These are phyloP conservation scores for Onthophagus sagittarius DNA, from an alignment of 2,888 invertebrate genomes.

Conservation along the genomic window DNA sequence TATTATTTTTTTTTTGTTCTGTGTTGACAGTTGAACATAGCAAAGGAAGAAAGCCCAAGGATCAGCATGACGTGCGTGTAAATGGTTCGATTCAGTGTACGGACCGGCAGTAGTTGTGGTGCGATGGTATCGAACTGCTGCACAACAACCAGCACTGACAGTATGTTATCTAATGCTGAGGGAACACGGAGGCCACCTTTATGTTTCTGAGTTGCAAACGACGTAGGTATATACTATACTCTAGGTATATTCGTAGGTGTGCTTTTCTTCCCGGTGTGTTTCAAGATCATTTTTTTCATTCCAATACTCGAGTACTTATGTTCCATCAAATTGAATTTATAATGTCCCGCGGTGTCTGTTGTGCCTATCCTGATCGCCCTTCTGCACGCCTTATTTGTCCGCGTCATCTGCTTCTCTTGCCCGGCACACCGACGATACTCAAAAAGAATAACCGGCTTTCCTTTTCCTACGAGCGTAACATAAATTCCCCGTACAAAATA, in stretches of 20 bases:
- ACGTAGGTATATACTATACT: conserved; percentile 39
- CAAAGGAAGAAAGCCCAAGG: conserved; percentile 8
- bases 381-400: not conserved
- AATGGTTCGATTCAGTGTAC: not conserved
- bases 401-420: not conserved
- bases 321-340: not conserved
- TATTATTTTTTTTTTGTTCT: conserved; percentile 1
- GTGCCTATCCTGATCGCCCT: not conserved
- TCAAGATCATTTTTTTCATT: not conserved
- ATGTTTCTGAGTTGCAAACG: conserved; percentile 44
- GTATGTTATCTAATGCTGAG: conserved; percentile 40
- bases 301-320: not conserved
- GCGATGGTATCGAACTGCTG: conserved; percentile 37
- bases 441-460: not conserved
- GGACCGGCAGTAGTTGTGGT: conserved; percentile 1
- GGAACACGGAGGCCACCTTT: conserved; percentile 42
- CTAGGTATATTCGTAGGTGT: conserved; percentile 37
- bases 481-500: not conserved
- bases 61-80: conserved; percentile 10
- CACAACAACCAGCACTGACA: conserved; percentile 16
- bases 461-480: not conserved
- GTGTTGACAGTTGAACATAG: conserved; percentile 3
- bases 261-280: conserved; percentile 4
- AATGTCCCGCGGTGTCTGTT: not conserved
- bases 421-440: not conserved